A percentile compares a stretch with the other conserved stretches of the same genome.
Evolutionary conservation across 2,113 vertebrate species (phyloP).

Genomic region (Vulpes vulpes): DNA sequence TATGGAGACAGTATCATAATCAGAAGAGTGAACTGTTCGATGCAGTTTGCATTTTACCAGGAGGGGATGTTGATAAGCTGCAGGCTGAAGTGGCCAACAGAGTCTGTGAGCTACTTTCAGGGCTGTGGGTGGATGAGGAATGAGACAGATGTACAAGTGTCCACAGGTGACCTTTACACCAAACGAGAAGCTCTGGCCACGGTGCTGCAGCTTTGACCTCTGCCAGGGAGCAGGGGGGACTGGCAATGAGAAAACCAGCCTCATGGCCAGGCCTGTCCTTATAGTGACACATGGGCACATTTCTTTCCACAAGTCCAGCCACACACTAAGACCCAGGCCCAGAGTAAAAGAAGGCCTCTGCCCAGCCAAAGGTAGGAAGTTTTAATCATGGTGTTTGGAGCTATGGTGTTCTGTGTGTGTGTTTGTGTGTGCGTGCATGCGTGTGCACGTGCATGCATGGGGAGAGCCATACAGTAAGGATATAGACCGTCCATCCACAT

Average conservation of each 20-base stretch:
- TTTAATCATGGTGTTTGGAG: not conserved
- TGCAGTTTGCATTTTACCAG: slow-evolving; percentile 16
- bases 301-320: not conserved
- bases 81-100: not conserved
- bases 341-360: not conserved
- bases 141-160: not conserved
- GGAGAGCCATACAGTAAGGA: not conserved
- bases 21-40: rapidly evolving
- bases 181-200: rapidly evolving
- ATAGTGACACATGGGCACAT: rapidly evolving
- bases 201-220: not conserved
- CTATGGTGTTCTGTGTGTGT: not conserved
- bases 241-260: not conserved
- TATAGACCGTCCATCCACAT: not conserved
- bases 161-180: not conserved
- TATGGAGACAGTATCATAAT: not conserved
- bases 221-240: not conserved
- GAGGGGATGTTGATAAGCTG: not conserved
- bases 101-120: not conserved
- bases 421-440: not conserved
- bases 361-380: not conserved
- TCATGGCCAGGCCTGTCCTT: rapidly evolving
- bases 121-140: not conserved
- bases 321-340: not conserved
- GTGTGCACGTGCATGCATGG: not conserved